Evolutionary conservation across 2,113 vertebrate species (phyloP), one percentile per base, ranked within the genome.

Genomic region (Oryzias celebensis): DNA sequence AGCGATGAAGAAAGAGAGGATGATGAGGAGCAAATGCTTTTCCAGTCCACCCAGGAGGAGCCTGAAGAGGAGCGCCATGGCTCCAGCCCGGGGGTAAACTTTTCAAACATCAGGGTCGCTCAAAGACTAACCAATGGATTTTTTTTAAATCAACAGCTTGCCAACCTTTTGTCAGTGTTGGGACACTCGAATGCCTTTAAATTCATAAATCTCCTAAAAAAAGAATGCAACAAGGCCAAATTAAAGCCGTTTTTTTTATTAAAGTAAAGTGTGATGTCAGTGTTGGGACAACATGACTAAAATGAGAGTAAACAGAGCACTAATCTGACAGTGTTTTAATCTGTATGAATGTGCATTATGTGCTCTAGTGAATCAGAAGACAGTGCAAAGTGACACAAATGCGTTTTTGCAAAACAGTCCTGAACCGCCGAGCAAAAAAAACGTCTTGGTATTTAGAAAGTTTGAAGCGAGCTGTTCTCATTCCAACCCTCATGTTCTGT

Each of bases 1-100:
- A 95, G 93, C 1, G 93, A 93, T 2, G 85, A 85, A 41, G 94
- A 93, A 56, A 78, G 77, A 64, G 93, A 93, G 0, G 84, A 82
- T 4, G 81, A 86, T 0, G 80, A 85, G 13, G 78, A 84, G 16
- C 43, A 18, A 63, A 84, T 74, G 52, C 78, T 83, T 31, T 64
- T 76, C 31, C 64, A 73, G 74, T 55, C 77, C 24, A 71, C 41
- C 47, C 58, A 63, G 44, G 47, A 65, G 43, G 68, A 73, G 46
- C 52, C 22, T 10, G 72, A 28, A 67, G 83, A 89, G 1, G 78
- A 85, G 52, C 43, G 20, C 14, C 79, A 75, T 7, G 69, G 42
- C n/a, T 51, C 46, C 57, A 53, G 31, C 4, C 24, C 13, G 26
- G 68, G 1, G 57, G 23, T 58, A 61, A 47, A 52, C 22, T 62